Evolutionary conservation across 1,140 invertebrate genomes (phyloP), one percentile per base, ranked within the genome.

Genomic region (Temnothorax nylanderi): DNA sequence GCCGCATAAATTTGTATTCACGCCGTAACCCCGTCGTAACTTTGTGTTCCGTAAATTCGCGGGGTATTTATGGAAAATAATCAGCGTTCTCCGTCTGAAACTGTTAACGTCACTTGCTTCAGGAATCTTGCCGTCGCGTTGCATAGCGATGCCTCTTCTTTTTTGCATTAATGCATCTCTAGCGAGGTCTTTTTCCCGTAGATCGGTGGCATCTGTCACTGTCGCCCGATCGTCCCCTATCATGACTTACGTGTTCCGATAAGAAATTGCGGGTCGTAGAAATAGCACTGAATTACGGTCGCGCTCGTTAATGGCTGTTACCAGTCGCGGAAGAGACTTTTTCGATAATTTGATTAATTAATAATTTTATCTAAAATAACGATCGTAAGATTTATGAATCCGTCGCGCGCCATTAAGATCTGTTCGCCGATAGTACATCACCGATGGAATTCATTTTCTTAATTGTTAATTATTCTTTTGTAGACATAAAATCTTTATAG

Each of bases 251-350:
- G 62, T 67, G 76, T 37, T 18, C 32, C 58, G 72, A 77, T 74
- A 90, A 88, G 86, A 90, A 90, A 90, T 47, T 44, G 64, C 37
- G 49, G 56, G 86, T 90, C 88, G 75, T 85, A 74, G 80, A 80
- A 90, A 89, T 87, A 65, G 67, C 86, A 47, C 54, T 49, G 41
- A 80, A 64, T 51, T 49, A 69, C 56, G 11, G 56, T 34, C 54
- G 26, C 34, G 56, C 64, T 41, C 71, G 54, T 41, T 64, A 26
- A 75, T 75, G 41, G 44, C 26, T 13, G 34, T 71, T 65, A 54
- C 47, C 3, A 37, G 74, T 16, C 54, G 3, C 6, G n/a, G 21
- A 26, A n/a, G 16, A 71, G 3, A 71, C 34, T 67, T 51, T 80
- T 67, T 69, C 26, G 47, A 81, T 56, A 32, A 78, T 65, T 65